Conservation (phyloP, 2,113 vertebrate genomes). For the Callopanchax toddi region DNA sequence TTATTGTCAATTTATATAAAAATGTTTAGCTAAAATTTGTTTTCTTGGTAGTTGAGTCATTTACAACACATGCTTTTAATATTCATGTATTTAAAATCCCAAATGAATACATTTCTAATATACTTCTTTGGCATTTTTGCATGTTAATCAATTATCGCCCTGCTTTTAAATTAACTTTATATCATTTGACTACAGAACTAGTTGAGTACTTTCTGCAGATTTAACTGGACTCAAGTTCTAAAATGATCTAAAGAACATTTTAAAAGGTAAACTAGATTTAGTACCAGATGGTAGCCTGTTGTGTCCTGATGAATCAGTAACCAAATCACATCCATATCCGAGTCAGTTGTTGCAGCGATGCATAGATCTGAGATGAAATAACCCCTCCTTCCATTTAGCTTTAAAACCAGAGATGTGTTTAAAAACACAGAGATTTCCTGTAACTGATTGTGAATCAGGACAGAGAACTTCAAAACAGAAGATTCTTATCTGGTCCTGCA, state of each 20-base stretch:
- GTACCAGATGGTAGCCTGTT: neutral
- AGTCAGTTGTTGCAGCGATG: conserved; percentile 14
- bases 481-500: conserved; percentile 59
- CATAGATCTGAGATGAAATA: conserved; percentile 25
- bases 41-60: too few relatives aligned
- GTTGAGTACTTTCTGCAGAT: neutral
- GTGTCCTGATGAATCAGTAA: neutral
- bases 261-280: neutral
- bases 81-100: too few relatives aligned
- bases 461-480: conserved; percentile 50
- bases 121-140: too few relatives aligned
- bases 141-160: too few relatives aligned
- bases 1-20: too few relatives aligned
- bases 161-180: too few relatives aligned
- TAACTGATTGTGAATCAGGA: conserved; percentile 55
- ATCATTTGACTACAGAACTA: neutral
- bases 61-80: too few relatives aligned
- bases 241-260: neutral
- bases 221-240: neutral
- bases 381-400: conserved; percentile 29
- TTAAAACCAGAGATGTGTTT: conserved; percentile 19
- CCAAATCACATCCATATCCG: conserved; percentile 22
- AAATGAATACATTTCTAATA: too few relatives aligned
- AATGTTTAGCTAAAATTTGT: too few relatives aligned
- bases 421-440: conserved; percentile 53